These are phyloP conservation scores for Ischnura elegans DNA, from an alignment of 2,888 invertebrate species.

Conservation along the genomic window DNA sequence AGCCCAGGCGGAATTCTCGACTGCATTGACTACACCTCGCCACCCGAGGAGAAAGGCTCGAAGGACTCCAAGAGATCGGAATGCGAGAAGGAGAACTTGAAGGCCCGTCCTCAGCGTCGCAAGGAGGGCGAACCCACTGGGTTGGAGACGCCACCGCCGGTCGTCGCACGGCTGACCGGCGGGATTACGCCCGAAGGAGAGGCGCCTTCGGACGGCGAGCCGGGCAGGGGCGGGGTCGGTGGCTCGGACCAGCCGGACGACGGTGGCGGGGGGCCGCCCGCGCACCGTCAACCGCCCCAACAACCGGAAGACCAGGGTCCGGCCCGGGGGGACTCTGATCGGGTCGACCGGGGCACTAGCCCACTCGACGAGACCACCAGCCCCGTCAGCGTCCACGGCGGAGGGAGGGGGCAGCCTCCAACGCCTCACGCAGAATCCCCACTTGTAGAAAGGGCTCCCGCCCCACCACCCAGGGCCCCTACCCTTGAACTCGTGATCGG, in stretches of 20 bases:
- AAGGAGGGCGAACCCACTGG: slow-evolving; percentile 71
- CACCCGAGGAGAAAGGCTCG: slow-evolving; percentile 78
- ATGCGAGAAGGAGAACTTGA: slow-evolving; percentile 77
- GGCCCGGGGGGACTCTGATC: slow-evolving; percentile 25
- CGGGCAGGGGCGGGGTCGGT: background rate
- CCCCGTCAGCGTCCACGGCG: slow-evolving; percentile 30
- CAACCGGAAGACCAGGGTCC: background rate
- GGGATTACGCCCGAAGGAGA: slow-evolving; percentile 72
- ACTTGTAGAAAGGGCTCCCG: slow-evolving; percentile 70
- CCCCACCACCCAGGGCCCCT: slow-evolving; percentile 73
- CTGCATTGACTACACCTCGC: slow-evolving; percentile 71
- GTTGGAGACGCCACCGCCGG: slow-evolving; percentile 68
- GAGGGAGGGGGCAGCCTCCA: background rate
- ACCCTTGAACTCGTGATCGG: slow-evolving; percentile 80
- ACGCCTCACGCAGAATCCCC: slow-evolving; percentile 41
- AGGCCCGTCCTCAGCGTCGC: slow-evolving; percentile 76
- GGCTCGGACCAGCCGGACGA: slow-evolving; percentile 32
- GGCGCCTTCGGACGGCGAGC: slow-evolving; percentile 67
- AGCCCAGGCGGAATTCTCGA: background rate
- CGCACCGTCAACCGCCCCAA: background rate
- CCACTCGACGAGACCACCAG: slow-evolving; percentile 76
- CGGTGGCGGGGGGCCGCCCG: background rate
- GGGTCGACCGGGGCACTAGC: slow-evolving; percentile 76
- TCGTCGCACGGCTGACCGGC: slow-evolving; percentile 70
- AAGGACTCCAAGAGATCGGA: slow-evolving; percentile 78